Evolutionary conservation across 2,797 vertebrate species (phyloP).

Genomic region (Sebastes trivittatus): DNA sequence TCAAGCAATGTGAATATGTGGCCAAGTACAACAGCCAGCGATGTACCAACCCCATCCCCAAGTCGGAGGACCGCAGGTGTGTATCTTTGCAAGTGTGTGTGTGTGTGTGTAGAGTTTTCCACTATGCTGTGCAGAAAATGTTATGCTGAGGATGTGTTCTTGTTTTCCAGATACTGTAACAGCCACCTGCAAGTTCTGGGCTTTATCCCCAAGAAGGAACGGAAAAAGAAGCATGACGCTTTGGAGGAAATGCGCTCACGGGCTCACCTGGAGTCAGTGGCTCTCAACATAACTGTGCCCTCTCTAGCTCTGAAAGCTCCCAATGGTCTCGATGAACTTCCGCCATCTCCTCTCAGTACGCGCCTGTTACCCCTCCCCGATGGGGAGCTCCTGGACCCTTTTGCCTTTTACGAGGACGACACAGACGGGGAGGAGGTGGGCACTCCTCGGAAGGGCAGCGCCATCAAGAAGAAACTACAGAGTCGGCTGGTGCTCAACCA

Average conservation of each 20-base stretch:
- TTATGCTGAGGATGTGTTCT: slow-evolving; percentile 9
- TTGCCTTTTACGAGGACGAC: slow-evolving; percentile 94
- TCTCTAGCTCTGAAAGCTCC: slow-evolving; percentile 93
- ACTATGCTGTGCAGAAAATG: background rate
- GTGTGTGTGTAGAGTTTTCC: background rate
- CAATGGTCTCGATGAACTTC: slow-evolving; percentile 94
- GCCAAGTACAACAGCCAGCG: slow-evolving; percentile 99
- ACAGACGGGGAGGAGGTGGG: slow-evolving; percentile 87
- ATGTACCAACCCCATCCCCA: slow-evolving; percentile 99
- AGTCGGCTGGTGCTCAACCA: slow-evolving; percentile 92
- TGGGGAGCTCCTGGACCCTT: slow-evolving; percentile 93
- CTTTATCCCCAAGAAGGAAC: slow-evolving; percentile 99
- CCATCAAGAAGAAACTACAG: slow-evolving; percentile 93
- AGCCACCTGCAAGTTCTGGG: slow-evolving; percentile 99
- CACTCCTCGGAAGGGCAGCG: slow-evolving; percentile 87
- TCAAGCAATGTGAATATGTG: slow-evolving; percentile 99
- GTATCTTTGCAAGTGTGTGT: background rate
- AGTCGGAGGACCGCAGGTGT: slow-evolving; percentile 98
- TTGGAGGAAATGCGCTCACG: slow-evolving; percentile 93
- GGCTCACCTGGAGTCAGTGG: slow-evolving; percentile 95
- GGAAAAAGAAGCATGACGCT: slow-evolving; percentile 98
- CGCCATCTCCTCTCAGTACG: slow-evolving; percentile 92
- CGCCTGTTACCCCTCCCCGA: slow-evolving; percentile 90
- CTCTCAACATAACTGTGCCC: slow-evolving; percentile 96
- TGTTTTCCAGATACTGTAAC: slow-evolving; percentile 94